These are phyloP conservation scores for Drosophila flavopinicola DNA, from an alignment of 2,888 invertebrate genomes.

Conservation along the genomic window DNA sequence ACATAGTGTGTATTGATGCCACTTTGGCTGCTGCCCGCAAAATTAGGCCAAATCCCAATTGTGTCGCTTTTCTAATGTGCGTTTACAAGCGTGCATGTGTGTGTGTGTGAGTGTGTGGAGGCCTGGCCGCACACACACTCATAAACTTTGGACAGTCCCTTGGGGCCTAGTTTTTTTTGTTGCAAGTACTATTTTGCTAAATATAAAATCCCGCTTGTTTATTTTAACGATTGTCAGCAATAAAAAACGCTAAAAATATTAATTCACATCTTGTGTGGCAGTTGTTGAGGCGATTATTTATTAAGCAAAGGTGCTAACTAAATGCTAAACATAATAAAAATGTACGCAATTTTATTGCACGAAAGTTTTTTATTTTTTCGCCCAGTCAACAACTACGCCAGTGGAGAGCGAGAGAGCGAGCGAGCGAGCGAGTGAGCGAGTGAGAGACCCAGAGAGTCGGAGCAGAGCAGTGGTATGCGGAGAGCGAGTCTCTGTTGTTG, in stretches of 20 bases:
- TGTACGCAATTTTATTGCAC: conserved; percentile 26
- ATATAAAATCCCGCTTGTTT: conserved; percentile 33
- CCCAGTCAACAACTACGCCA: conserved; percentile 26
- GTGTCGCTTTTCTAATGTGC: conserved; percentile 48
- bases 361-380: conserved; percentile 29
- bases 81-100: conserved; percentile 3
- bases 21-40: conserved; percentile 7
- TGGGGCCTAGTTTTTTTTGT: conserved; percentile 8
- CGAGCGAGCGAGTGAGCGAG: background rate
- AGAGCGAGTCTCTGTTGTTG: conserved; percentile 37
- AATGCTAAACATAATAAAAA: conserved; percentile 50
- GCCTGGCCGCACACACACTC: conserved; percentile 48
- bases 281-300: conserved; percentile 25
- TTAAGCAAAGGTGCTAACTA: conserved; percentile 56
- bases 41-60: conserved; percentile 55
- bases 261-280: conserved; percentile 24
- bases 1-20: conserved; percentile 3
- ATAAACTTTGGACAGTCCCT: conserved; percentile 37
- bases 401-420: background rate
- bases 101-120: conserved; percentile 32
- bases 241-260: conserved; percentile 35
- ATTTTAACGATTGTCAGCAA: conserved; percentile 23
- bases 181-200: conserved; percentile 20
- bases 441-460: conserved; percentile 2
- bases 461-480: conserved; percentile 15